Conservation (phyloP, 2,888 invertebrate species). For the Drosophila falleni region DNA sequence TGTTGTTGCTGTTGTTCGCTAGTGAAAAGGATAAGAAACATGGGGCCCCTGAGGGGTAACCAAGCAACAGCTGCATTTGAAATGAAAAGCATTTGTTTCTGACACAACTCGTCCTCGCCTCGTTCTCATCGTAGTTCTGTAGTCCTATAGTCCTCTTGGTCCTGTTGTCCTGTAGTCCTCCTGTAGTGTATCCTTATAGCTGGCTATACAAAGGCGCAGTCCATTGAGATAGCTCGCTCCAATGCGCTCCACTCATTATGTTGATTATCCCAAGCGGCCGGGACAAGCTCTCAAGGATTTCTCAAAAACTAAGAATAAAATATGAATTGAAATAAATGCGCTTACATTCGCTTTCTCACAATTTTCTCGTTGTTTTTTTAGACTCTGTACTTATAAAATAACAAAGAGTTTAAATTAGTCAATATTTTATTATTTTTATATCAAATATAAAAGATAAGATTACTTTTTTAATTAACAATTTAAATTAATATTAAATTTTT, state of each 20-base stretch:
- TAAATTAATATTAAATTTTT: too few relatives aligned
- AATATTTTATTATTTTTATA: too few relatives aligned
- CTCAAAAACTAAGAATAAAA: slow-evolving; percentile 58
- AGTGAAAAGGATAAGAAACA: slow-evolving; percentile 62
- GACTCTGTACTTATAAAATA: background rate
- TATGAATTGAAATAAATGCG: slow-evolving; percentile 79
- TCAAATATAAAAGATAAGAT: too few relatives aligned
- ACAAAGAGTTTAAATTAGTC: too few relatives aligned
- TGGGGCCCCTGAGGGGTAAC: slow-evolving; percentile 58
- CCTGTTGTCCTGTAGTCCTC: slow-evolving; percentile 14
- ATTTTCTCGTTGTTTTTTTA: background rate
- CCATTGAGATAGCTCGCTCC: slow-evolving; percentile 74
- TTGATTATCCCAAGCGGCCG: slow-evolving; percentile 75
- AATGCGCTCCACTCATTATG: slow-evolving; percentile 79
- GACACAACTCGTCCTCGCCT: slow-evolving; percentile 78
- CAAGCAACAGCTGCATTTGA: slow-evolving; percentile 78
- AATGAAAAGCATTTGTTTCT: slow-evolving; percentile 83
- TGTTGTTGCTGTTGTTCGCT: slow-evolving; percentile 22
- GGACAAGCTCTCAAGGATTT: slow-evolving; percentile 55
- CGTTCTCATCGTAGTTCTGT: background rate
- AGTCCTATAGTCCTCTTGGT: background rate
- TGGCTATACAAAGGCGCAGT: slow-evolving; percentile 46
- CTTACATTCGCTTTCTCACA: slow-evolving; percentile 40
- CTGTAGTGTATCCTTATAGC: slow-evolving; percentile 14
- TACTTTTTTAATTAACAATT: too few relatives aligned